Conservation (phyloP, 2,797 vertebrate species). For the Esox lucius region DNA sequence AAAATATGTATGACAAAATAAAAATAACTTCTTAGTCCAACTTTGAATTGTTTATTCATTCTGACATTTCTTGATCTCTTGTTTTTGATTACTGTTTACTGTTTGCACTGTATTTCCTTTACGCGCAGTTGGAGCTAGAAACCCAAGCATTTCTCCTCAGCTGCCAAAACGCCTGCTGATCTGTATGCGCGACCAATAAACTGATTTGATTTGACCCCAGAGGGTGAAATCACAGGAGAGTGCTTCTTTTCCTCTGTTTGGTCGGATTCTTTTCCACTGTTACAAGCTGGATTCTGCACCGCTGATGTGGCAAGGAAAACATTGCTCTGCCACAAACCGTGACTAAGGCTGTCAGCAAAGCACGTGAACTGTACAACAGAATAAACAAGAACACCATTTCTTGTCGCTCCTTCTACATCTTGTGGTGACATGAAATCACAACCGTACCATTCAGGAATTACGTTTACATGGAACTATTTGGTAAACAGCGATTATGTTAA, state of each 20-base stretch:
- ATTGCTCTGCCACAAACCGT: background rate
- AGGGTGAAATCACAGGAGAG: background rate
- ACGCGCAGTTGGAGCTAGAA: no score
- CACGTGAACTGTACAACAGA: background rate
- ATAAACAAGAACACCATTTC: background rate
- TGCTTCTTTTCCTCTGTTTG: background rate
- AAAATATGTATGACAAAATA: no score
- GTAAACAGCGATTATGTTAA: background rate
- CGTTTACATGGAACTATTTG: no score
- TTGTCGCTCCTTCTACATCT: background rate
- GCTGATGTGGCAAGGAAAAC: background rate
- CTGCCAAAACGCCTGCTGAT: background rate
- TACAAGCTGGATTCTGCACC: background rate
- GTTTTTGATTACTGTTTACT: no score
- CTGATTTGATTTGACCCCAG: background rate
- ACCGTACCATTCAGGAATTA: no score
- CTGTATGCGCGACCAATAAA: background rate
- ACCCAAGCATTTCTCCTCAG: background rate
- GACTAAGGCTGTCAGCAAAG: background rate
- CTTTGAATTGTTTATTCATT: no score
- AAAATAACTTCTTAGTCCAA: no score
- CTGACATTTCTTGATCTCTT: background rate
- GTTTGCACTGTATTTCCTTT: no score
- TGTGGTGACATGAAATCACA: no score
- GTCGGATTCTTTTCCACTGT: background rate